Evolutionary conservation across 2,113 vertebrate genomes (phyloP), one percentile per base, ranked within the genome.

Genomic region (Rhombomys opimus): DNA sequence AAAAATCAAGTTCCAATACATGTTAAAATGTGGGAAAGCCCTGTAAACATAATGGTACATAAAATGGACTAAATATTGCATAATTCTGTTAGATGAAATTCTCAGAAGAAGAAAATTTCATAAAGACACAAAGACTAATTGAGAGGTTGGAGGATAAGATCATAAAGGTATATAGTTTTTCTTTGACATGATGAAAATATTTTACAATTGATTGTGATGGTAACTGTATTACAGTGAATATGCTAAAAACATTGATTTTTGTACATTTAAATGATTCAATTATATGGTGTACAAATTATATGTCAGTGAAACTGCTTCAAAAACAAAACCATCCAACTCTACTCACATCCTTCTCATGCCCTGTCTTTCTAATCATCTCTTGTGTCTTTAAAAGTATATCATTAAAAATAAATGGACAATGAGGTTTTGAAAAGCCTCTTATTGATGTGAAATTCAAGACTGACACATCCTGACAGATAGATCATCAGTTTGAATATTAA

Each of bases 391-490:
- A 92, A 84, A 84, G 5, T 57, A 91, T 59, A 30, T 95, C 68
- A 77, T 91, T 95, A 78, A 91, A 59, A 85, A 95, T 61, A 32
- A 25, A 20, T 88, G 50, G 14, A 84, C 11, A 85, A 70, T 80
- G 52, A 89, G 7, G 68, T 82, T 95, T 81, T 84, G 7, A 38
- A 81, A 97, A 90, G 17, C 10, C 59, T 67, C 41, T 17, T 50
- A 90, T 94, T 23, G 59, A 65, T 87, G 92, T 68, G 88, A 46
- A 90, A 91, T 35, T 88, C 11, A 88, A 95, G 32, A 38, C 0
- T 87, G 91, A 76, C 46, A 73, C 41, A 80, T 35, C 87, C 30
- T 92, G 95, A 67, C 95, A 70, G 82, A 90, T 65, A 70, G 82
- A 90, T 65, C 81, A 92, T 41, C 1, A 46, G 11, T 1, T 41